These are phyloP conservation scores for Sardinella longiceps DNA, from an alignment of 2,797 vertebrate genomes.

Conservation along the genomic window DNA sequence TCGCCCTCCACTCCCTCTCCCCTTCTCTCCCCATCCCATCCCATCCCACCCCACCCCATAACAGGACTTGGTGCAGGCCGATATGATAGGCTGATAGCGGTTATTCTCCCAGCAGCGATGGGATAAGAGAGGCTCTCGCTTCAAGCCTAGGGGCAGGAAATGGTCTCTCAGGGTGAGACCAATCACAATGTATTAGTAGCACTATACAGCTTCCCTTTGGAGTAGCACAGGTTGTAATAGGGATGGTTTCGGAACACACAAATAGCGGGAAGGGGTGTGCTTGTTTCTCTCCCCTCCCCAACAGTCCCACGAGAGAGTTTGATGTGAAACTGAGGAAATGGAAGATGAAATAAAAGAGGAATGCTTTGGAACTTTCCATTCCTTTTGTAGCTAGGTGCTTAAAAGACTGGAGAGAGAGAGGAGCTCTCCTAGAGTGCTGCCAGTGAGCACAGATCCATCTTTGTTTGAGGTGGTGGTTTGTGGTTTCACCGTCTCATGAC, in stretches of 20 bases:
- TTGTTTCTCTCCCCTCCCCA: background rate
- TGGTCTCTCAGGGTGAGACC: conserved; percentile 11
- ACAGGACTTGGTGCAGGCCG: background rate
- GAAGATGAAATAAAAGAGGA: conserved; percentile 6
- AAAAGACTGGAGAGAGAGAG: background rate
- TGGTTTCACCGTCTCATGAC: conserved; percentile 20
- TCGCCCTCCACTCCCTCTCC: background rate
- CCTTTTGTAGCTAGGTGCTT: conserved; percentile 15
- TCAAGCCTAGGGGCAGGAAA: background rate
- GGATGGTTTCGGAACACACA: background rate
- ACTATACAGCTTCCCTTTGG: background rate
- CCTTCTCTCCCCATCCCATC: too few species aligned
- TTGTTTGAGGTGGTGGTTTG: conserved; percentile 23
- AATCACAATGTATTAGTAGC: background rate
- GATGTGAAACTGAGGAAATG: conserved; percentile 14
- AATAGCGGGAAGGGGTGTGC: background rate
- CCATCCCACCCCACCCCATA: background rate
- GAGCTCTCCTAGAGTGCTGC: background rate
- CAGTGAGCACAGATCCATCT: conserved; percentile 10
- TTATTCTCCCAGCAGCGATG: background rate
- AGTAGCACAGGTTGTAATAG: background rate
- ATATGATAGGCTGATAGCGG: conserved; percentile 4
- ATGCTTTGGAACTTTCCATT: conserved; percentile 11
- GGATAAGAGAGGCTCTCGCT: background rate
- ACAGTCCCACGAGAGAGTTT: background rate